A percentile compares a stretch with the other conserved stretches of the same genome.
Evolutionary conservation across 2,888 invertebrate species (phyloP).

Genomic region (Harpalus rubripes): DNA sequence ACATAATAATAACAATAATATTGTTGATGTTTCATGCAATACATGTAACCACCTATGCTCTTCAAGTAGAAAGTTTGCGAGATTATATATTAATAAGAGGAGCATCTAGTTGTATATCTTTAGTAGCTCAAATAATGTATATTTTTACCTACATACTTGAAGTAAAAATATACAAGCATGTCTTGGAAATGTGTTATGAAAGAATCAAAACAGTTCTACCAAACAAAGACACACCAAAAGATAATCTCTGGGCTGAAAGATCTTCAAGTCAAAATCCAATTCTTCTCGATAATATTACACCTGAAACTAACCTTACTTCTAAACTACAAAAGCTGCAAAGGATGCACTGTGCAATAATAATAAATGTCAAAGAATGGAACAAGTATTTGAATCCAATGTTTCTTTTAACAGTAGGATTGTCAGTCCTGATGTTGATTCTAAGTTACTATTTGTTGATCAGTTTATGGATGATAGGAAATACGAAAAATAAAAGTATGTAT

Average conservation of each 20-base stretch:
- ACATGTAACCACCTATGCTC: slow-evolving; percentile 3
- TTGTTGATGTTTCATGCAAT: neutral
- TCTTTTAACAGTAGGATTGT: slow-evolving; percentile 68
- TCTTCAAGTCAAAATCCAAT: slow-evolving; percentile 13
- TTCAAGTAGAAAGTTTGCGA: neutral
- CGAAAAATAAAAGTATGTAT: slow-evolving; percentile 53
- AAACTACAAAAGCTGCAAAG: slow-evolving; percentile 60
- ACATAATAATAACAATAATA: slow-evolving; percentile 3
- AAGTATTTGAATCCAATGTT: slow-evolving; percentile 68
- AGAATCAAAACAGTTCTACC: slow-evolving; percentile 49
- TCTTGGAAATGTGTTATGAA: slow-evolving; percentile 52
- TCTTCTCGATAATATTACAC: slow-evolving; percentile 7
- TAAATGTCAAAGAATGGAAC: slow-evolving; percentile 64
- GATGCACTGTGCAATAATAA: slow-evolving; percentile 66
- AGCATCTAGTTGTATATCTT: slow-evolving; percentile 29
- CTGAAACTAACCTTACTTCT: neutral
- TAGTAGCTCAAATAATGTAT: slow-evolving; percentile 44
- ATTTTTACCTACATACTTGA: slow-evolving; percentile 40
- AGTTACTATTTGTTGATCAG: slow-evolving; percentile 69
- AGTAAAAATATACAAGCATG: slow-evolving; percentile 33
- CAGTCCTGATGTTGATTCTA: slow-evolving; percentile 68
- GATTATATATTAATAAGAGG: slow-evolving; percentile 29
- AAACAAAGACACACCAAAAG: slow-evolving; percentile 4
- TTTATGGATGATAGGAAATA: slow-evolving; percentile 57
- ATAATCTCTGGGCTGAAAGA: slow-evolving; percentile 49